Evolutionary conservation across 2,888 invertebrate genomes (phyloP), one percentile per base, ranked within the genome.

Genomic region (Esperia sulphurella): DNA sequence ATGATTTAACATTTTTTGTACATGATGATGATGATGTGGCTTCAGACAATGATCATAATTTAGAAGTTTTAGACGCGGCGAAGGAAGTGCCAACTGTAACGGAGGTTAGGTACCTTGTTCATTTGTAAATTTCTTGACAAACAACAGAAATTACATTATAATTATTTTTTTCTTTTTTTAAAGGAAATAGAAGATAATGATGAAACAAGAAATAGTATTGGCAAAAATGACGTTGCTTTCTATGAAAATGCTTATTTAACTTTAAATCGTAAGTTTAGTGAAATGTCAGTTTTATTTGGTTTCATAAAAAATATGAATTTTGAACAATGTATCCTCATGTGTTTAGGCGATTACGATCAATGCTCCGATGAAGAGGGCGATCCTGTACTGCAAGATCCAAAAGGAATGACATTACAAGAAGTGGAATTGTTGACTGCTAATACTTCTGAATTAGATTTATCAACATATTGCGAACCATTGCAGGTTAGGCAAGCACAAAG

Each of bases 271-370:
- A 53, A 76, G 85, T 75, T 14, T 12, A 30, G 4, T 14, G 14
- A n/a, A n/a, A n/a, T n/a, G n/a, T n/a, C n/a, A n/a, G 30, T 8
- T 30, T 30, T 30, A 7, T 8, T n/a, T n/a, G n/a, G n/a, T n/a
- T n/a, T n/a, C n/a, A n/a, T n/a, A n/a, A n/a, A n/a, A n/a, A n/a
- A n/a, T n/a, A n/a, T n/a, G n/a, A n/a, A n/a, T n/a, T n/a, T n/a
- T n/a, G n/a, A n/a, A n/a, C n/a, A 31, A 31, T 9, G n/a, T 31
- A 31, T 31, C 10, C 3, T 7, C 41, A 29, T 41, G 47, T 48
- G 46, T 56, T 7, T 43, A 88, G 87, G 86, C 51, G 88, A 88
- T 55, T 81, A 83, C 49, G 88, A 88, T 8, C 84, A 79, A 63
- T 75, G 68, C 57, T 83, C 81, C 1, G 86, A 85, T 53, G 84